Evolutionary conservation across 2,888 invertebrate species (phyloP).

Genomic region (Drosophila pseudotakahashii): DNA sequence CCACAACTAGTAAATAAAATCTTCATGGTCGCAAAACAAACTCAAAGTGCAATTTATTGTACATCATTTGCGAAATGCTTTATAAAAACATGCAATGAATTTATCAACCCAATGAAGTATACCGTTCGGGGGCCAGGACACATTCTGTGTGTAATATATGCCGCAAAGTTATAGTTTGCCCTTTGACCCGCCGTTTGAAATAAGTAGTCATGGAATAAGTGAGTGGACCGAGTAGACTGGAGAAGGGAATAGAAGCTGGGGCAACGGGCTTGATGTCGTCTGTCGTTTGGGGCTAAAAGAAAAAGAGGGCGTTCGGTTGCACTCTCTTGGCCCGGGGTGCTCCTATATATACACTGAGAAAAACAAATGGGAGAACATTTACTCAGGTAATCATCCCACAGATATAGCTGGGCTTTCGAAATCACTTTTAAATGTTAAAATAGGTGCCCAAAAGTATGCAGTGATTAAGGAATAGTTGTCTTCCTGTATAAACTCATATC

Average conservation of each 20-base stretch:
- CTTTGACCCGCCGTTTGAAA: conserved; percentile 37
- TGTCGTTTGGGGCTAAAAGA: conserved; percentile 14
- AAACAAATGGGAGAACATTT: background rate
- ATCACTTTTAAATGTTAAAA: too few relatives aligned
- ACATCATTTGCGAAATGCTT: conserved; percentile 6
- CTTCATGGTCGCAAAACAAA: background rate
- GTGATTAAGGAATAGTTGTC: too few relatives aligned
- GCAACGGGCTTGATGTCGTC: conserved; percentile 8
- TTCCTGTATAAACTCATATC: too few relatives aligned
- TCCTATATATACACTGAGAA: conserved; percentile 27
- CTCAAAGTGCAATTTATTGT: conserved; percentile 14
- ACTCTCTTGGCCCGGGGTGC: conserved; percentile 32
- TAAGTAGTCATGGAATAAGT: conserved; percentile 15
- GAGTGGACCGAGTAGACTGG: too few relatives aligned
- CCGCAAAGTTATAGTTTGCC: conserved; percentile 37
- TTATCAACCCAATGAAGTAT: conserved; percentile 10
- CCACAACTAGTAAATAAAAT: conserved; percentile 2
- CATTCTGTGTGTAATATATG: conserved; percentile 20
- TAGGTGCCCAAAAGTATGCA: too few relatives aligned
- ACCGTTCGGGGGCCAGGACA: conserved; percentile 3
- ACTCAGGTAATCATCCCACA: too few relatives aligned
- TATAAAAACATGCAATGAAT: conserved; percentile 13
- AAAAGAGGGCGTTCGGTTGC: conserved; percentile 50
- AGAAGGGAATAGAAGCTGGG: too few relatives aligned
- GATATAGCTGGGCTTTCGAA: too few relatives aligned